Conservation (phyloP, 2,113 vertebrate species). For the Strigops habroptila region DNA sequence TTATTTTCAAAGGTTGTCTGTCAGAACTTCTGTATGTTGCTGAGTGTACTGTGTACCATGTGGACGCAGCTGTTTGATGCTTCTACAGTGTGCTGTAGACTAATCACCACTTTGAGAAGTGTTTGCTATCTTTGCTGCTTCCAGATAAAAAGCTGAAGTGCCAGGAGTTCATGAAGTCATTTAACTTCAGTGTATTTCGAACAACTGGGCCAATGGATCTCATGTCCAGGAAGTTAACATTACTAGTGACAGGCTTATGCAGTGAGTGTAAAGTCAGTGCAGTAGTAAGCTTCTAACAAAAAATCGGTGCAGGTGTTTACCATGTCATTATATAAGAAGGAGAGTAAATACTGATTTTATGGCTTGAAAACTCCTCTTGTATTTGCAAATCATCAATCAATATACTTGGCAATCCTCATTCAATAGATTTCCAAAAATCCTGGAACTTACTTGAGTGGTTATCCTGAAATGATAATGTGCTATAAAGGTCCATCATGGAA, state of each 20-base stretch:
- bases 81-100: not conserved
- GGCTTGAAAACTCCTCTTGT: not conserved
- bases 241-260: not conserved
- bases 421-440: not conserved
- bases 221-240: not conserved
- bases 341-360: not conserved
- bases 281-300: not conserved
- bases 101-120: not conserved
- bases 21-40: not conserved
- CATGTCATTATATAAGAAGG: not conserved
- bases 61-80: not conserved
- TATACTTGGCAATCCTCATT: not conserved
- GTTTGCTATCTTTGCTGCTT: not conserved
- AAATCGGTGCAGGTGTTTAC: not conserved
- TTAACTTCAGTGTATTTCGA: not conserved
- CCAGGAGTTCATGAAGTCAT: not conserved
- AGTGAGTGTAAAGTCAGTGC: not conserved
- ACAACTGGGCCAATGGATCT: not conserved
- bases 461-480: not conserved
- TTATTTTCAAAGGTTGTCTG: not conserved
- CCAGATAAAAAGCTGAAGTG: not conserved
- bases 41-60: not conserved
- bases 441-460: not conserved
- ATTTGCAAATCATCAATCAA: not conserved
- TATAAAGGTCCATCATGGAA: not conserved